Conservation (phyloP, 1,140 invertebrate species). For the Elymnias hypermnestra region DNA sequence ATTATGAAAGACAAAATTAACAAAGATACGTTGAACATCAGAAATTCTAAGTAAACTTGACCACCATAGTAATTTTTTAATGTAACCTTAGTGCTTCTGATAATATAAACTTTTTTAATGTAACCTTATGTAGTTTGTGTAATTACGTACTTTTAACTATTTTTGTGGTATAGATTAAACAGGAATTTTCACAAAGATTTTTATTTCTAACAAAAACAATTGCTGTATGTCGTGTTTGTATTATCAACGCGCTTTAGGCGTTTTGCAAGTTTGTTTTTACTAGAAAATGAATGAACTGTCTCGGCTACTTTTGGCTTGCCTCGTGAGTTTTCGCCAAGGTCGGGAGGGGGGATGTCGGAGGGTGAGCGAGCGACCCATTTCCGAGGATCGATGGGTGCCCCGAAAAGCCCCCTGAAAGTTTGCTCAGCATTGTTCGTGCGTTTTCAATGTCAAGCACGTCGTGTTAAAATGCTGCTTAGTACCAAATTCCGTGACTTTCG, state of each 20-base stretch:
- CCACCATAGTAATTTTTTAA: too few relatives aligned
- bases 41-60: too few relatives aligned
- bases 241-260: too few relatives aligned
- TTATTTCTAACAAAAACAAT: constrained; percentile 7
- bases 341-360: too few relatives aligned
- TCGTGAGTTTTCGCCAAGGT: constrained; percentile 30
- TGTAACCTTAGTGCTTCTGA: too few relatives aligned
- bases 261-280: background rate
- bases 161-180: too few relatives aligned
- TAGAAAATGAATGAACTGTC: constrained; percentile 32
- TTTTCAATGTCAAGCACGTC: constrained; percentile 70
- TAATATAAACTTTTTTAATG: too few relatives aligned
- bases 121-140: too few relatives aligned
- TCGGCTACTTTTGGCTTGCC: constrained; percentile 33
- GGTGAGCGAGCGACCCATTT: constrained; percentile 46
- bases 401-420: constrained; percentile 38
- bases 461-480: constrained; percentile 34
- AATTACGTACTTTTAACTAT: too few relatives aligned
- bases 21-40: too few relatives aligned
- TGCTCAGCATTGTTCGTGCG: constrained; percentile 30
- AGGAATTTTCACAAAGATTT: too few relatives aligned
- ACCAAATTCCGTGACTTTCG: constrained; percentile 42
- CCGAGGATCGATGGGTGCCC: constrained; percentile 63
- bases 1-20: too few relatives aligned
- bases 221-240: background rate